phyloP scores from a whole-genome alignment of 1,140 invertebrate genomes.

The Drosophila willistoni region DNA sequence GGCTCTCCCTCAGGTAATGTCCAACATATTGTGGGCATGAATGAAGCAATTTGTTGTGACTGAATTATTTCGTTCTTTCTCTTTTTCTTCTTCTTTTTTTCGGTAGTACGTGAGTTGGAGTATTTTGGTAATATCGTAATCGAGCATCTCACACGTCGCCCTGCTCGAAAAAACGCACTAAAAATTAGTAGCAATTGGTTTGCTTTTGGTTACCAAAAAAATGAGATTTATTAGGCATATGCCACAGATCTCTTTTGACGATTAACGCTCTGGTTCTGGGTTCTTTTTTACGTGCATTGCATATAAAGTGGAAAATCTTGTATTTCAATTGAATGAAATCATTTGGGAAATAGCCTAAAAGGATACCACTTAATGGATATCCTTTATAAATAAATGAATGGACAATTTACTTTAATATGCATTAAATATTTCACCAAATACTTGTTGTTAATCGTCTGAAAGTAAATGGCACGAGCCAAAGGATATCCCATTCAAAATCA shows the following conservation, averaged over 20 bases:
- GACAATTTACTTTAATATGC: conserved; percentile 29
- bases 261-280: conserved; percentile 41
- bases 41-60: conserved; percentile 75
- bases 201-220: conserved; percentile 3
- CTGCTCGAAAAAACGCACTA: conserved; percentile 67
- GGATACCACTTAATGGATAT: conserved; percentile 4
- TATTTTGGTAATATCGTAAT: conserved; percentile 49
- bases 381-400: conserved; percentile 42
- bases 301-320: conserved; percentile 34
- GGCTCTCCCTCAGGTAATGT: conserved; percentile 1
- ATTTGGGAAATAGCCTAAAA: neutral
- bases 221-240: conserved; percentile 78
- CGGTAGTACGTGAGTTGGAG: conserved; percentile 52
- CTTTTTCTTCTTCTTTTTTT: neutral
- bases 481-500: conserved; percentile 23
- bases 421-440: conserved; percentile 13
- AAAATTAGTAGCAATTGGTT: conserved; percentile 78
- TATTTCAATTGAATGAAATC: neutral
- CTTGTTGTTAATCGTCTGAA: conserved; percentile 22
- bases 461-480: neutral
- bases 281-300: conserved; percentile 57
- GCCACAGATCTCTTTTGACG: conserved; percentile 62
- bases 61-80: conserved; percentile 30
- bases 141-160: conserved; percentile 64
- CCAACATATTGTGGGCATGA: conserved; percentile 40